A percentile compares a stretch with the other conserved stretches of the same genome.
Evolutionary conservation across 2,797 vertebrate species (phyloP).

Genomic region (Heliangelus exortis): DNA sequence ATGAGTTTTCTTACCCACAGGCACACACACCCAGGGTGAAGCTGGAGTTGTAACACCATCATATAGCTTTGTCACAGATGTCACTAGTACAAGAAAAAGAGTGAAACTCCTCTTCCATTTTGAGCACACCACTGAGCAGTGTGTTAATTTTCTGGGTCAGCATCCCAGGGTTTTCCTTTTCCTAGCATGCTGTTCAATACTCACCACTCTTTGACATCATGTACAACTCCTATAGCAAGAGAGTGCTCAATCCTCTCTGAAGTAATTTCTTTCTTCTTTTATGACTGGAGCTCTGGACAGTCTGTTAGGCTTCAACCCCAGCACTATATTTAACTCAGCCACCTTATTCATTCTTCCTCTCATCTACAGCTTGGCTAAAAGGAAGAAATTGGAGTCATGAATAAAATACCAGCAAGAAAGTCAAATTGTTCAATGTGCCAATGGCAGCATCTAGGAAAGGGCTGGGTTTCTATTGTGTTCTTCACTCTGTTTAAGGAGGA

Average conservation of each 20-base stretch:
- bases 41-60: not conserved
- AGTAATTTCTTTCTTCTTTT: conserved; percentile 70
- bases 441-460: not conserved
- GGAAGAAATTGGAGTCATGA: conserved; percentile 38
- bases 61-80: conserved; percentile 27
- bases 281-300: conserved; percentile 52
- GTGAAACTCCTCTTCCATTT: conserved; percentile 63
- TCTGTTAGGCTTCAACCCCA: conserved; percentile 9
- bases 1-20: not conserved
- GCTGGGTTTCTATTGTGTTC: not conserved
- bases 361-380: conserved; percentile 29
- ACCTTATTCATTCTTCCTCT: conserved; percentile 51
- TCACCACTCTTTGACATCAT: conserved; percentile 51
- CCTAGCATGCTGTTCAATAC: conserved; percentile 40
- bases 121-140: not conserved
- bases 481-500: not conserved
- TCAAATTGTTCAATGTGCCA: not conserved
- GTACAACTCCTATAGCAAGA: conserved; percentile 36
- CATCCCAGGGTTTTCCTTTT: conserved; percentile 53
- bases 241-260: conserved; percentile 56
- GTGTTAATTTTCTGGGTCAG: conserved; percentile 62
- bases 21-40: not conserved
- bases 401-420: conserved; percentile 52
- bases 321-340: conserved; percentile 63
- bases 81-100: conserved; percentile 12